Base-by-base conservation (phyloP, 2,113 vertebrate genomes). In the Geothlypis trichas region DNA sequence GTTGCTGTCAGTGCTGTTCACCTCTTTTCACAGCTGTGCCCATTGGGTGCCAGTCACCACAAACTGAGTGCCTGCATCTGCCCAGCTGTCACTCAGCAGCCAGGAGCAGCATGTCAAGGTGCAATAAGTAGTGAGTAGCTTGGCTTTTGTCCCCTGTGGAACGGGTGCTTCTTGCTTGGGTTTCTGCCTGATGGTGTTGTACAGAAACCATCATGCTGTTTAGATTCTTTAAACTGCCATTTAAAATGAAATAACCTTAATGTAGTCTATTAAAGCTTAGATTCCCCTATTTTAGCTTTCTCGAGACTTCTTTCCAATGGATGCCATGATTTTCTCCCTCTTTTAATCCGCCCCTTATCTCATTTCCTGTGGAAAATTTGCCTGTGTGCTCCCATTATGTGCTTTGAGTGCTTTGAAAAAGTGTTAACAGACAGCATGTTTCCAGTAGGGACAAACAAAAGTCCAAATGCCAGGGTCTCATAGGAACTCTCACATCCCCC, bases 381-480 rank as follows among this genome's bases (percentile, higher is more conserved):
- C 49, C 49, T 33, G 35, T 84, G 57, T 37, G 41, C 31, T 47
- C 57, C 80, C 42, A 84, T 84, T 77, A 71, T 84, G 88, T 63
- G 65, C 65, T 71, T 81, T 73, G 76, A 88, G 51, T 66, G 59
- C 86, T 88, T 84, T 84, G 87, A 69, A 57, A 49, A 90, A 84
- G 72, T 77, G 57, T 63, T 77, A 63, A 71, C 72, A 84, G 80
- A 84, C 88, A 84, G 57, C 72, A 33, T 6, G 15, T 84, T 84
- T 90, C 80, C 88, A 84, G 79, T 71, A 77, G 79, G 42, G 65
- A 33, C 57, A 63, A 90, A 90, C 80, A 90, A 90, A 90, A 90
- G 88, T 90, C 88, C 72, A 90, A 90, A 90, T 90, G 72, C 80
- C 80, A 37, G 80, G 72, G 42, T 90, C 88, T 84, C 88, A 77